phyloP scores from a whole-genome alignment of 2,797 vertebrate species.

The Agapornis canus region DNA sequence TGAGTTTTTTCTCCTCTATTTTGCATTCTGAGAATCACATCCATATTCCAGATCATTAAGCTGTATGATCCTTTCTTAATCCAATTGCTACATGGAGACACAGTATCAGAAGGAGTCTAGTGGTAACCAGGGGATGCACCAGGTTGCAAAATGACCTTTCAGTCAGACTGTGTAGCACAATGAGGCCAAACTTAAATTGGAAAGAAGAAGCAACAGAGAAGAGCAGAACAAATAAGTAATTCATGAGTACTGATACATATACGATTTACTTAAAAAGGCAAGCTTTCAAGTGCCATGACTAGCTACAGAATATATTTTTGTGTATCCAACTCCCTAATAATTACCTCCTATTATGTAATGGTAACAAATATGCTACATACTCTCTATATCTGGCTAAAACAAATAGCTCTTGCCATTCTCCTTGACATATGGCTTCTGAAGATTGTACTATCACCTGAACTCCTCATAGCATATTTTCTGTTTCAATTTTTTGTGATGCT shows the following conservation, averaged over 20 bases:
- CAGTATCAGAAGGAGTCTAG: background rate
- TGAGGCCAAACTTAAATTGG: background rate
- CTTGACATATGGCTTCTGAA: background rate
- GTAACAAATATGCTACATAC: background rate
- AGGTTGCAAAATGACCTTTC: conserved; percentile 29
- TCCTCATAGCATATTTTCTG: background rate
- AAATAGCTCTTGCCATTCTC: background rate
- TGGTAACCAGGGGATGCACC: background rate
- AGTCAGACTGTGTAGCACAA: background rate
- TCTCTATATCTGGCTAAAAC: background rate
- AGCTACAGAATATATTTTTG: background rate
- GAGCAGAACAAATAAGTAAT: background rate
- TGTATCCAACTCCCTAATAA: background rate
- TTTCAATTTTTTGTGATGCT: conserved; percentile 3
- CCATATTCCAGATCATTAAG: background rate
- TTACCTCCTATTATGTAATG: background rate
- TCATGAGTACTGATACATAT: background rate
- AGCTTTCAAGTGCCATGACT: background rate
- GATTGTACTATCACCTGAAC: background rate
- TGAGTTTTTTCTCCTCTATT: background rate
- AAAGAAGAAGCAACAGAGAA: background rate
- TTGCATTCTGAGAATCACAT: background rate
- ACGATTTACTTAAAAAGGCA: background rate
- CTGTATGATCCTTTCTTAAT: conserved; percentile 6
- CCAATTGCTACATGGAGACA: background rate